A percentile compares a stretch with the other conserved stretches of the same genome.
These are phyloP conservation scores for Premnoplex brunnescens DNA, from an alignment of 2,797 vertebrate species.

Conservation along the genomic window DNA sequence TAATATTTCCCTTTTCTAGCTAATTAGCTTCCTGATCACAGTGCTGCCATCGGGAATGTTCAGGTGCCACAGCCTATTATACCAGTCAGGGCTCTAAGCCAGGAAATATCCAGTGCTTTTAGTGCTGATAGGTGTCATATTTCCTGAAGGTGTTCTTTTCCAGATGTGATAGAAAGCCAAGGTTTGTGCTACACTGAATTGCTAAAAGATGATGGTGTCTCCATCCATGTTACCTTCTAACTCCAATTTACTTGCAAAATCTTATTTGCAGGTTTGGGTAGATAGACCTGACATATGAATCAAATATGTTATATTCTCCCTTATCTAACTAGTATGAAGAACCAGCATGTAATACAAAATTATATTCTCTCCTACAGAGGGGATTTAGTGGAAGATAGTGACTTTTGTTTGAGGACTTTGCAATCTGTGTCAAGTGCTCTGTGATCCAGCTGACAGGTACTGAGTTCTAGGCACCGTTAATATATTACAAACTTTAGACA, in stretches of 20 bases:
- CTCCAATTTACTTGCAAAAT: background rate
- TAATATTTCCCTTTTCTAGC: constrained; percentile 4
- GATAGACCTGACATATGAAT: background rate
- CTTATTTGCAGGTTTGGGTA: background rate
- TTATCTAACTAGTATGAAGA: background rate
- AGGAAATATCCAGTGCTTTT: background rate
- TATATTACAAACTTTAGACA: background rate
- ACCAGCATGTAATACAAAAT: background rate
- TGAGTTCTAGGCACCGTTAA: background rate
- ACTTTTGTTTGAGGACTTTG: background rate
- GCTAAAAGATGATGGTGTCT: background rate
- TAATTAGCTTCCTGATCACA: constrained; percentile 42
- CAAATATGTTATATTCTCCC: background rate
- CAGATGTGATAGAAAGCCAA: background rate
- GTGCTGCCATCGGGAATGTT: background rate
- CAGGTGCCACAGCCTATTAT: background rate
- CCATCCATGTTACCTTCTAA: background rate
- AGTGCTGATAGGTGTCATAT: background rate
- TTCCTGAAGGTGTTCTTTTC: background rate
- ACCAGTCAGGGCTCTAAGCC: background rate
- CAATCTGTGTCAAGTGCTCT: background rate
- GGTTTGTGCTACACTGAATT: background rate
- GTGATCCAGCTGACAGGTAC: background rate
- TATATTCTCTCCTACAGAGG: background rate
- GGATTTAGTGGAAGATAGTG: background rate